Evolutionary conservation across 2,797 vertebrate genomes (phyloP), one percentile per base, ranked within the genome.

Genomic region (Sternarchorhynchus goeldii): DNA sequence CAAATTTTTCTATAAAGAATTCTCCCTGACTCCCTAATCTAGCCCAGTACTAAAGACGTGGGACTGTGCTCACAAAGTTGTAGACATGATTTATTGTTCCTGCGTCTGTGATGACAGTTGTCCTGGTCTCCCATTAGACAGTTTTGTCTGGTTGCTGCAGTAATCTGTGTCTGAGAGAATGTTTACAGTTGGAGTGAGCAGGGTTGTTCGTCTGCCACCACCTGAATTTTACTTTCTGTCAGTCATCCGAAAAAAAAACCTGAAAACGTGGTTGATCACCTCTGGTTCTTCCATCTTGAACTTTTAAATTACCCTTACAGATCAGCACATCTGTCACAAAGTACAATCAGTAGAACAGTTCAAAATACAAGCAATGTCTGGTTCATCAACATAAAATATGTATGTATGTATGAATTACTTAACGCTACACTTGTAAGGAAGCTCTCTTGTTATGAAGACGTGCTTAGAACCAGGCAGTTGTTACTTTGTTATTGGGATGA

Each of bases 1-100:
- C 64, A 31, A 56, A 73, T 79, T 79, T 79, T 50, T 29, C 55
- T 59, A 65, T 73, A 56, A 66, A 20, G 69, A 59, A 21, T 73
- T 36, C 70, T 78, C 50, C 17, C n/a, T 17, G 77, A 73, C 77
- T 32, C 64, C 73, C 36, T 79, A 73, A 79, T 79, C 73, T 56
- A 53, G 70, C 53, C 68, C 55, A 66, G 55, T 62, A 34, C 59
- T 50, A 50, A 78, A 62, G 63, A 25, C 25, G 25, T 25, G 25
- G 25, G 25, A 25, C 25, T 25, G 56, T 68, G 75, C 55, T 79
- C 21, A 53, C 66, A 0, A 32, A 73, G 60, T 55, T 17, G 57
- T 63, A 53, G 50, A 39, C 39, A 20, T 50, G 55, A 73, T 73
- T 78, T 78, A 65, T 73, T 50, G 34, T 53, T n/a, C 29, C 55